Conservation (phyloP, 2,113 vertebrate genomes). For the Scophthalmus maximus region DNA sequence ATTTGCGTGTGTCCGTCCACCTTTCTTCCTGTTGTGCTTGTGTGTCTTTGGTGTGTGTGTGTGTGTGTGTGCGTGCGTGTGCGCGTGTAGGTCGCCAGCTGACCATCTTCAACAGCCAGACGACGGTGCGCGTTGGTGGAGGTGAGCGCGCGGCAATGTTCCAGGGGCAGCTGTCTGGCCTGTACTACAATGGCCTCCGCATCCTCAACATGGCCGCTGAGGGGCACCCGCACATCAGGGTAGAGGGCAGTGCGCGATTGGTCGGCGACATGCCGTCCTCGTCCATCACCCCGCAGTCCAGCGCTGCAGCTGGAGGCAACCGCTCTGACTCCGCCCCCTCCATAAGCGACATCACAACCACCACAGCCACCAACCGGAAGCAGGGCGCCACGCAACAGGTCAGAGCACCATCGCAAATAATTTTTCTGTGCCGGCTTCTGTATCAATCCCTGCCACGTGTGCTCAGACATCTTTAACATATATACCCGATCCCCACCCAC, state of each 20-base stretch:
- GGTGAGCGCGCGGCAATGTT: constrained; percentile 92
- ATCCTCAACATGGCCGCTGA: constrained; percentile 99
- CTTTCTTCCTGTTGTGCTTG: constrained; percentile 32
- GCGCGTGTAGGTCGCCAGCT: constrained; percentile 94
- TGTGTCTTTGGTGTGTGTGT: constrained; percentile 58
- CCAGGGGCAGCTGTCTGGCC: constrained; percentile 98
- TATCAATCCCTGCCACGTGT: constrained; percentile 17
- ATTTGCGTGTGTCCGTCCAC: constrained; percentile 46
- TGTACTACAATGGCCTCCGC: constrained; percentile 99
- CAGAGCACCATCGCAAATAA: constrained; percentile 35
- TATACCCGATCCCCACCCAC: constrained; percentile 9
- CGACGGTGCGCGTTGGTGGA: constrained; percentile 97
- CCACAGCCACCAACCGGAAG: constrained; percentile 94
- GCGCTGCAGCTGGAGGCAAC: constrained; percentile 95
- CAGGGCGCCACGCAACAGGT: constrained; percentile 87
- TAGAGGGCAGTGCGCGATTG: constrained; percentile 96
- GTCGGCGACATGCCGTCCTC: constrained; percentile 99
- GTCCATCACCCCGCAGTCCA: constrained; percentile 97
- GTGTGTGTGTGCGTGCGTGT: constrained; percentile 46
- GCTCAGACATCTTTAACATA: constrained; percentile 8
- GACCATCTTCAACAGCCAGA: constrained; percentile 99
- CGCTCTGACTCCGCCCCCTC: constrained; percentile 96
- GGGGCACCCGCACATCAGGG: constrained; percentile 94
- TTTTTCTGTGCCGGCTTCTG: neutral
- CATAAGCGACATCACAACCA: constrained; percentile 96